Conservation (phyloP, 1,140 invertebrate genomes). For the Leptestheria dahalacensis region DNA sequence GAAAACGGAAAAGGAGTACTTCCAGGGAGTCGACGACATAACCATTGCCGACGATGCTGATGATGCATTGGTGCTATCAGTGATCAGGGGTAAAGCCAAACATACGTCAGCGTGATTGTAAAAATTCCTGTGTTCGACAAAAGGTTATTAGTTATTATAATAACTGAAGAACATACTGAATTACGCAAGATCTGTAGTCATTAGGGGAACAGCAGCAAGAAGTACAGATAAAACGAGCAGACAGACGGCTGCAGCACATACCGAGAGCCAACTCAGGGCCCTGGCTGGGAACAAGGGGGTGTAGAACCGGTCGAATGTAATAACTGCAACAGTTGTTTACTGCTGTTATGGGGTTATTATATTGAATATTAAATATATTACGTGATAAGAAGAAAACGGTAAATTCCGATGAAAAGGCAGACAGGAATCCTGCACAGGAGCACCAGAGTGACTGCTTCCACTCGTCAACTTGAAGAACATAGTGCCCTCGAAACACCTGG, state of each 20-base stretch:
- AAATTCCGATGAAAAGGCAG: constrained; percentile 47
- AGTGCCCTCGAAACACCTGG: constrained; percentile 35
- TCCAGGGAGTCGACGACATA: constrained; percentile 28
- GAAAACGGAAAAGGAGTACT: constrained; percentile 41
- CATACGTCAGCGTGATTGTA: neutral
- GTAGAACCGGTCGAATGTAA: neutral
- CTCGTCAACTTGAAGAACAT: constrained; percentile 33
- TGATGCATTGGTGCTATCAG: neutral
- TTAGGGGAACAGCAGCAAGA: neutral
- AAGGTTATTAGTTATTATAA: neutral
- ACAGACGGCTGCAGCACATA: neutral
- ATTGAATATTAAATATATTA: neutral
- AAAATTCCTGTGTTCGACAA: neutral
- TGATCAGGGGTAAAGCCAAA: neutral
- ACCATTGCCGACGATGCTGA: no score
- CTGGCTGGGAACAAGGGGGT: neutral
- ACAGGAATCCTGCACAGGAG: constrained; percentile 42
- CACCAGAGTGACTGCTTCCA: constrained; percentile 37
- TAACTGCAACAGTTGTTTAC: no score
- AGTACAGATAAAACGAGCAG: neutral
- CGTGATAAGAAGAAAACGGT: constrained; percentile 32
- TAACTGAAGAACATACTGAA: no score
- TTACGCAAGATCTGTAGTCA: no score
- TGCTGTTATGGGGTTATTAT: no score
- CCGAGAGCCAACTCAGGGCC: neutral